A percentile compares a stretch with the other conserved stretches of the same genome.
Evolutionary conservation across 1,140 invertebrate species (phyloP).

Genomic region (Ostrea denselamellosa): DNA sequence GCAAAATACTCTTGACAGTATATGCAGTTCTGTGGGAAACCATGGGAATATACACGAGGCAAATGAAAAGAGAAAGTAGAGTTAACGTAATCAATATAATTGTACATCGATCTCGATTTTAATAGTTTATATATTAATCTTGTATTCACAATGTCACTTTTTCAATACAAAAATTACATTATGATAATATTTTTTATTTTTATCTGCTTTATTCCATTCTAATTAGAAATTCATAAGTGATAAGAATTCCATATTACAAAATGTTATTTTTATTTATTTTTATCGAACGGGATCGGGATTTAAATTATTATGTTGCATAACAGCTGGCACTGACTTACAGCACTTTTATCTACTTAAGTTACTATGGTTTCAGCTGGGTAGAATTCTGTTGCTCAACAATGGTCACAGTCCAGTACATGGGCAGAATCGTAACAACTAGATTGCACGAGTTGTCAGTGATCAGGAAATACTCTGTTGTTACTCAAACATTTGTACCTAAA

Average conservation of each 20-base stretch:
- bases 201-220: background rate
- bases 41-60: no score
- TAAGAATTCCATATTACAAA: no score
- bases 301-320: background rate
- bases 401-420: background rate
- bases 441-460: background rate
- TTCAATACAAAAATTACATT: no score
- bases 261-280: no score
- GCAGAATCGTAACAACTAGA: background rate
- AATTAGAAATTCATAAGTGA: no score
- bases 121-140: no score
- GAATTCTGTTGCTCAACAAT: background rate
- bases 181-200: background rate
- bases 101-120: no score
- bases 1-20: no score
- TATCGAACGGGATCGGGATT: background rate
- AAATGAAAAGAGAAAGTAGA: no score
- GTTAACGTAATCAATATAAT: no score
- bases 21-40: no score
- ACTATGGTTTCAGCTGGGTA: background rate
- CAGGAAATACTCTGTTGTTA: background rate
- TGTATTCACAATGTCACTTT: no score
- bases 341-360: background rate
- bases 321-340: background rate
- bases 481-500: conserved; percentile 62